A percentile compares a stretch with the other conserved stretches of the same genome.
phyloP scores from a whole-genome alignment of 2,888 invertebrate species.

The Uloborus plumipes region DNA sequence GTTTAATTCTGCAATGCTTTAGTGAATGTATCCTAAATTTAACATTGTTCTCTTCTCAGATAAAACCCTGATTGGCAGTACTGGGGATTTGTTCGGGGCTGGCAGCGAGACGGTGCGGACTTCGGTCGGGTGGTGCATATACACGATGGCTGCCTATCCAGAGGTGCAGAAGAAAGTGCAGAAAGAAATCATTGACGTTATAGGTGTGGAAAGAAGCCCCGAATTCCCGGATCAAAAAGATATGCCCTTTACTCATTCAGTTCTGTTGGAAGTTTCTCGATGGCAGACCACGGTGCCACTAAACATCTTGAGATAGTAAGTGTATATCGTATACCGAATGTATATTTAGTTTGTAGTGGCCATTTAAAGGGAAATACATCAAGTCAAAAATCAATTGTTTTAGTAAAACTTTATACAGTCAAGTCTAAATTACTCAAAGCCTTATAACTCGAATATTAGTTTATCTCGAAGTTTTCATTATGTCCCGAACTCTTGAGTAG shows the following conservation, averaged over 20 bases:
- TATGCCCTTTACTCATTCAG: conserved; percentile 84
- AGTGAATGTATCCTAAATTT: neutral
- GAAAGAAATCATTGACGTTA: conserved; percentile 76
- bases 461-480: too few species aligned
- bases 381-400: too few species aligned
- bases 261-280: conserved; percentile 82
- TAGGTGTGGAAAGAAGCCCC: conserved; percentile 76
- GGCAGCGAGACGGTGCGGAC: conserved; percentile 64
- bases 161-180: conserved; percentile 76
- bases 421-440: too few species aligned
- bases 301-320: conserved; percentile 55
- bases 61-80: conserved; percentile 41
- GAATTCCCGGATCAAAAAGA: conserved; percentile 76
- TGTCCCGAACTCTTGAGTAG: too few species aligned
- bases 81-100: conserved; percentile 54
- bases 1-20: too few species aligned
- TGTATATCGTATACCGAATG: too few species aligned
- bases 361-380: too few species aligned
- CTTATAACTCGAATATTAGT: too few species aligned
- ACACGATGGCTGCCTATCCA: conserved; percentile 76
- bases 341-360: too few species aligned
- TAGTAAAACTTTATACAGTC: too few species aligned
- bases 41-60: conserved; percentile 27
- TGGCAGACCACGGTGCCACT: conserved; percentile 75
- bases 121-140: conserved; percentile 71